Base-by-base conservation (phyloP, 2,888 invertebrate genomes). In the Parasteatoda lunata region DNA sequence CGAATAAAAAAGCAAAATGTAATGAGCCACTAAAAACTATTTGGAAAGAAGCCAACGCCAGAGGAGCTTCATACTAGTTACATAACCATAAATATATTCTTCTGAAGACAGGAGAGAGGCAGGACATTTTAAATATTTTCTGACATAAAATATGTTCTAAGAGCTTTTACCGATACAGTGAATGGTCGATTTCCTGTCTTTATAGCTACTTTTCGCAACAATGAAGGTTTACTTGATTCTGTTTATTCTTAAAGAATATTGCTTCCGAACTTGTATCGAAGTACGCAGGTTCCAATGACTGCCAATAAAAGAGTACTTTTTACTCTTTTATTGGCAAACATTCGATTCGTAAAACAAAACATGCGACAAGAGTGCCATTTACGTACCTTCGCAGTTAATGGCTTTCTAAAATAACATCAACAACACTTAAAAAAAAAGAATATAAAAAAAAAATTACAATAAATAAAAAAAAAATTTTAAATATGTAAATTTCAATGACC, bases 1-100 rank as follows among this genome's bases (percentile, higher is more conserved):
- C 59, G 13, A 7, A 59, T 59, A 3, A 59, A 7, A 8, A 59
- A 13, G 9, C 59, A 7, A 11, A 4, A n/a, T 4, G n/a, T 59
- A 59, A 59, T 59, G 9, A 59, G 59, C 59, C 4, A 7, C 59
- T 13, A 4, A 59, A 59, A 59, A 64, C 72, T 73, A 80, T 66
- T 72, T 80, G 80, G 80, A 65, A 30, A 66, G 45, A 11, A 66
- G 72, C 80, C 80, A 80, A 80, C 52, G 9, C 59, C 59, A n/a
- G 59, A 59, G n/a, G 59, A 59, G 59, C 59, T 59, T 59, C 59
- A 59, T 59, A 59, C 8, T 59, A 59, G 59, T 59, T 7, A 59
- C 59, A 59, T 6, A n/a, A 59, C 59, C 59, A 59, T 59, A 59
- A 59, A 59, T 59, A 59, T 59, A 9, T 59, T 9, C 11, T 59